A percentile compares a stretch with the other conserved stretches of the same genome.
phyloP scores from a whole-genome alignment of 2,888 invertebrate genomes.

The Drosophila anomelani region DNA sequence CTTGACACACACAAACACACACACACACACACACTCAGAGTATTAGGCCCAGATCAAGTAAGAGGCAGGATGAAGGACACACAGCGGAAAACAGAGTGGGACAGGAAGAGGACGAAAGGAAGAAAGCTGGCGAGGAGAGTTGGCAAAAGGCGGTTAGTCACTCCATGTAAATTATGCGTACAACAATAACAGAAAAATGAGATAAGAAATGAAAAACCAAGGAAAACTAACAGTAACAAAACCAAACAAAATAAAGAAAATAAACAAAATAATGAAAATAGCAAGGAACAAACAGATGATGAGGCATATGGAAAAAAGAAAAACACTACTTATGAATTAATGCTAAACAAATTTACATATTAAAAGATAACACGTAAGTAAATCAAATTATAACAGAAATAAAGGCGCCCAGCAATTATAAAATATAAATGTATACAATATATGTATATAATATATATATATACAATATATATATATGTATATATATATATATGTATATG shows the following conservation, averaged over 20 bases:
- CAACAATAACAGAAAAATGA: constrained; percentile 56
- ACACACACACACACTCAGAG: constrained; percentile 25
- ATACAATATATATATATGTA: constrained; percentile 34
- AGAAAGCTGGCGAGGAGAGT: constrained; percentile 6
- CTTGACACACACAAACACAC: constrained; percentile 25
- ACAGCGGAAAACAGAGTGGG: neutral
- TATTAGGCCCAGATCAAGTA: constrained; percentile 44
- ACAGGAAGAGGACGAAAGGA: neutral
- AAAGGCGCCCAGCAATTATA: constrained; percentile 68
- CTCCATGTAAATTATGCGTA: constrained; percentile 74
- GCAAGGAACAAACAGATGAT: constrained; percentile 22
- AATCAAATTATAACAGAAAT: constrained; percentile 40
- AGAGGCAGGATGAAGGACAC: constrained; percentile 17
- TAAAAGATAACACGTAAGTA: constrained; percentile 42
- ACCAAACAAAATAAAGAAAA: constrained; percentile 13
- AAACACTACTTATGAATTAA: constrained; percentile 47
- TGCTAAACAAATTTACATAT: constrained; percentile 49
- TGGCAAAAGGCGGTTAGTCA: constrained; percentile 38
- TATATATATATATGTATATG: constrained; percentile 52
- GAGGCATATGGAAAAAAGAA: constrained; percentile 51
- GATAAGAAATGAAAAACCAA: constrained; percentile 7
- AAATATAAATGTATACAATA: constrained; percentile 48
- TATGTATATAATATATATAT: constrained; percentile 48
- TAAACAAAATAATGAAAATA: too few relatives aligned
- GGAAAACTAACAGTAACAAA: constrained; percentile 42